Conservation (phyloP, 2,797 vertebrate species). For the Halcyon leucocephala region DNA sequence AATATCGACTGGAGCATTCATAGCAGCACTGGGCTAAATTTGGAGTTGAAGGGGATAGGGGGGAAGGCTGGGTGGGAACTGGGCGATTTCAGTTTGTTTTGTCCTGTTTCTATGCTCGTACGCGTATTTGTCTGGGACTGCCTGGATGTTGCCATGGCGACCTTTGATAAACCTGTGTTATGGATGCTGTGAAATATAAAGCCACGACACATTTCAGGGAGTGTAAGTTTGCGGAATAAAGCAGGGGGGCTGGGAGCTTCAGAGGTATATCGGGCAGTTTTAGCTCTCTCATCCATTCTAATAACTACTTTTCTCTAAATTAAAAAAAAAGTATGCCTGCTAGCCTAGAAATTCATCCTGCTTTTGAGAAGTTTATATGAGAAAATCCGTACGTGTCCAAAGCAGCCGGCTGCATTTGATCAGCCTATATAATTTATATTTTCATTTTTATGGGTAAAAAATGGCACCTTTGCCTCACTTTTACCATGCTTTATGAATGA, state of each 20-base stretch:
- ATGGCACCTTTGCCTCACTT: neutral
- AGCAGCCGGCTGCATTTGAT: neutral
- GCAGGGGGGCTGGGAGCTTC: neutral
- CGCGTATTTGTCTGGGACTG: constrained; percentile 11
- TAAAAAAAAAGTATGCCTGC: neutral
- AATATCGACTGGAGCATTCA: neutral
- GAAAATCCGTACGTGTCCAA: neutral
- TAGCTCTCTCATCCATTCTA: neutral
- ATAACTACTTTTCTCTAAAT: neutral
- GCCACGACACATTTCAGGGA: neutral
- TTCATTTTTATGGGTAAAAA: neutral
- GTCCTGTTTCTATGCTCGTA: constrained; percentile 60
- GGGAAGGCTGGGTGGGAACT: constrained; percentile 23
- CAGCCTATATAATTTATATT: neutral
- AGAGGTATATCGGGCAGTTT: neutral
- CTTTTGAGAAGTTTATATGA: neutral
- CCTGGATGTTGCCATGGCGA: constrained; percentile 54
- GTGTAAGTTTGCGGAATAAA: neutral
- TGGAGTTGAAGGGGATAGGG: neutral
- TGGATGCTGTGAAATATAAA: constrained; percentile 62
- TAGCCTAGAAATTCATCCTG: neutral
- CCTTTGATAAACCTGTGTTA: constrained; percentile 50
- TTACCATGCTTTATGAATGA: accelerated
- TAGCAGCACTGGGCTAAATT: neutral
- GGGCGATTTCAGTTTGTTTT: constrained; percentile 52